These are phyloP conservation scores for Myripristis jacobus DNA, from an alignment of 2,797 vertebrate species.

Conservation along the genomic window DNA sequence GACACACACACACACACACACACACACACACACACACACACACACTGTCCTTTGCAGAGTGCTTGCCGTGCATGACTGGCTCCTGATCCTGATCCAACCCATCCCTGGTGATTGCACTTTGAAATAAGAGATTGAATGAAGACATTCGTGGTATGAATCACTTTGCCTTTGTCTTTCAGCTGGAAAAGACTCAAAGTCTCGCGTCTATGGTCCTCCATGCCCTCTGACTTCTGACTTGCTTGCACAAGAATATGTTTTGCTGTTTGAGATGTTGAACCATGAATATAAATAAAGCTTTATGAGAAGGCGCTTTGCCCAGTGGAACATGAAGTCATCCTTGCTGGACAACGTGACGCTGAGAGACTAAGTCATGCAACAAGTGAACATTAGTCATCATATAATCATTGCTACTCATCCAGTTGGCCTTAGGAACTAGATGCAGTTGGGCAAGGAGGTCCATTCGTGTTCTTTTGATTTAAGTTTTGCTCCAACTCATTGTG, in stretches of 20 bases:
- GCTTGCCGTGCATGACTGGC: background rate
- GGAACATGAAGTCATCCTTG: slow-evolving; percentile 42
- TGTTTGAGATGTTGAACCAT: background rate
- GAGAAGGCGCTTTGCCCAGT: slow-evolving; percentile 41
- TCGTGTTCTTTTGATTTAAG: slow-evolving; percentile 1
- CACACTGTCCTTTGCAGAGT: slow-evolving; percentile 23
- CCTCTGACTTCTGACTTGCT: background rate
- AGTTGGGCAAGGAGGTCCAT: background rate
- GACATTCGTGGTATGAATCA: slow-evolving; percentile 35
- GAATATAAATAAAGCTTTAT: too few relatives aligned
- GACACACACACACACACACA: background rate
- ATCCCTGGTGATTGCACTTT: slow-evolving; percentile 15
- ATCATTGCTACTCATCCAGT: slow-evolving; percentile 15
- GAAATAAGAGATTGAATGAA: slow-evolving; percentile 41
- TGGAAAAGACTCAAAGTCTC: slow-evolving; percentile 13
- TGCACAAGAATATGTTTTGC: background rate
- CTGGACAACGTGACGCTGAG: slow-evolving; percentile 42
- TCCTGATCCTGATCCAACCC: slow-evolving; percentile 27
- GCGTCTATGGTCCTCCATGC: slow-evolving; percentile 1
- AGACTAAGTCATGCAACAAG: slow-evolving; percentile 66
- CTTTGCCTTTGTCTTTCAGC: slow-evolving; percentile 9
- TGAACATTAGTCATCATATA: slow-evolving; percentile 54
- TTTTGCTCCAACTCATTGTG: slow-evolving; percentile 8
- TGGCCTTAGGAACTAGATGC: slow-evolving; percentile 18
- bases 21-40: slow-evolving; percentile 12